Base-by-base conservation (phyloP, 2,797 vertebrate species). In the Anolis apletophallus region DNA sequence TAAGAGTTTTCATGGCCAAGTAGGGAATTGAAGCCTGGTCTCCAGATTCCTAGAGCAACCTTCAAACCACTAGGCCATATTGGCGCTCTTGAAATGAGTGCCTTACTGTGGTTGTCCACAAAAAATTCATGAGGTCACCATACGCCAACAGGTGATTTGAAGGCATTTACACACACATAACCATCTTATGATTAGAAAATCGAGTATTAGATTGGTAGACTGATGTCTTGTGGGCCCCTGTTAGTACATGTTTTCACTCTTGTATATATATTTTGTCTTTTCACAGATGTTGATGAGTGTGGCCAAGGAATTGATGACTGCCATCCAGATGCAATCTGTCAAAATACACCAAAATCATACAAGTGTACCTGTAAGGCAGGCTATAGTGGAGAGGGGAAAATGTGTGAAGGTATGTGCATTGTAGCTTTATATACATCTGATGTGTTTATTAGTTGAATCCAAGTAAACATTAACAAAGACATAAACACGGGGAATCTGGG, bases 291-390 rank as follows among this genome's bases (percentile, higher is more conserved):
- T 95, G 99, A 99, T 64, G 97, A 98, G 52, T 99, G 99, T 93
- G 95, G 97, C 83, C 97, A 97, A 87, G 97, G 97, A 86, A 97
- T 97, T 81, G 98, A 99, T 90, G 97, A 97, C 95, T 99, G 99
- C 97, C 98, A 99, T 94, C 96, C 97, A 52, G 97, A 99, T 91
- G 99, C 99, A 69, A 97, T 99, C 97, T 99, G 98, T 96, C 98
- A 99, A 86, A 98, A 98, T 92, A 98, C 97, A 36, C 97, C 96
- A 36, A 96, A 96, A 90, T 98, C 98, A 11, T 99, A 98, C 96
- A 99, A 98, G 96, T 99, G 99, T 96, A 97, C 90, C 76, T 99
- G 99, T 93, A 99, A 97, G 95, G 94, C 98, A 83, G 99, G 98
- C 75, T 99, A 97, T 96, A 98, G 97, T 91, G 98, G 99, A 0